Evolutionary conservation across 2,113 vertebrate species (phyloP).

Genomic region (Malaclemys terrapin): DNA sequence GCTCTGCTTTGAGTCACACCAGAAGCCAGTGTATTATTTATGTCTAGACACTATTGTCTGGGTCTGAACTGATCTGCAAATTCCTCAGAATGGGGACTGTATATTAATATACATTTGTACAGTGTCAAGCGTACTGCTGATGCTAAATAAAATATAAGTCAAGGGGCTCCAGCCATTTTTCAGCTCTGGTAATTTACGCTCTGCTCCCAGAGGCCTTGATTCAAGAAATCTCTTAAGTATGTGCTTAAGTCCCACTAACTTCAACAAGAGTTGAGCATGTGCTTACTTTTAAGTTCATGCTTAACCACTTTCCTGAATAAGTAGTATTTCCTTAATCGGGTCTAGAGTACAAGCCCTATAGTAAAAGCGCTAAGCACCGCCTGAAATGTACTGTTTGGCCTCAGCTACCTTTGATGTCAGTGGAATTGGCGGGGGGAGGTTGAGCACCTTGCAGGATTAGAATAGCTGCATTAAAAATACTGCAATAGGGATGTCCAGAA

Average conservation of each 20-base stretch:
- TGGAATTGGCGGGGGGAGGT: fast-evolving
- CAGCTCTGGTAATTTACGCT: neutral
- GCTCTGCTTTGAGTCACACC: neutral
- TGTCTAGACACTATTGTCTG: neutral
- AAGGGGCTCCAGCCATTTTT: neutral
- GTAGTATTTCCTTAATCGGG: neutral
- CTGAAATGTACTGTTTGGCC: neutral
- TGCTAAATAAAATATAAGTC: neutral
- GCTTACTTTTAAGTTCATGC: neutral
- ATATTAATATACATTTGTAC: neutral
- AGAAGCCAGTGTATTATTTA: slow-evolving; percentile 4
- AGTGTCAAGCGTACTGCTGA: neutral
- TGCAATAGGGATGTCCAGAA: neutral
- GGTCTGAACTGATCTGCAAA: neutral
- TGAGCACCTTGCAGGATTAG: neutral
- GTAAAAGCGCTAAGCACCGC: neutral
- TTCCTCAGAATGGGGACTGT: neutral
- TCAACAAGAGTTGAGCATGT: neutral
- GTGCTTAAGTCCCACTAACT: neutral
- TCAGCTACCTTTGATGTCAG: neutral
- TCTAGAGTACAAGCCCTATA: neutral
- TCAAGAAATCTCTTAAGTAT: neutral
- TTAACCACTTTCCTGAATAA: neutral
- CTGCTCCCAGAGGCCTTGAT: neutral
- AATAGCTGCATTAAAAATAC: slow-evolving; percentile 1